Base-by-base conservation (phyloP, 2,797 vertebrate species). In the Crocodylus rhombifer region DNA sequence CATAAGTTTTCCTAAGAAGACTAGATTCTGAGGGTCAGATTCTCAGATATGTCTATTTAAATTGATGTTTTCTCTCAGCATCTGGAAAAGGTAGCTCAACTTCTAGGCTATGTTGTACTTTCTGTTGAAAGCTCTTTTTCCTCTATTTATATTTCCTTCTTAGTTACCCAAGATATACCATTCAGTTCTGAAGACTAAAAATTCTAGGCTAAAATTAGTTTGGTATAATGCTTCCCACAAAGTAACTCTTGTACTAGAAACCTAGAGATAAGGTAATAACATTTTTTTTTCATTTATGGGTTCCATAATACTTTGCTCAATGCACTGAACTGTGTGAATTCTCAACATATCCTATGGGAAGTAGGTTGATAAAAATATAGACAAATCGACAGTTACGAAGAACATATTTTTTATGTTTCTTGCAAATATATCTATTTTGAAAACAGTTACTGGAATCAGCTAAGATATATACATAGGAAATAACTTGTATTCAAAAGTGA, bases 21-120 rank as follows among this genome's bases (percentile, higher is more conserved):
- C 42, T 51, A 51, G 28, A 60, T 0, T 73, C n/a, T 81, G 33
- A 90, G 67, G 11, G 61, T 2, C 30, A 56, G 7, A 20, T 67
- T 82, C 23, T 13, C 14, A 82, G 57, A 5, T 2, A 51, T 62
- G 5, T 74, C 21, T 36, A 7, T 69, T 86, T 84, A 13, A 73
- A 82, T 23, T 42, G 21, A 87, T 7, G 55, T 60, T 84, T 13
- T 61, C 77, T 1, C 3, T 86, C 57, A 89, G 82, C 55, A 42
- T 36, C 42, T 14, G 78, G 84, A 21, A 3, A 11, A 75, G 62
- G 3, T 12, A 56, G 42, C 42, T 51, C 42, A 51, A 51, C 10
- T 51, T 51, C 9, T 51, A 51, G 42, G 42, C 42, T 1, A 0
- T 28, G 12, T 30, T 2, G 4, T 6, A 80, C 7, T 8, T 3